Evolutionary conservation across 2,797 vertebrate species (phyloP).

Genomic region (Loris lydekkerianus): DNA sequence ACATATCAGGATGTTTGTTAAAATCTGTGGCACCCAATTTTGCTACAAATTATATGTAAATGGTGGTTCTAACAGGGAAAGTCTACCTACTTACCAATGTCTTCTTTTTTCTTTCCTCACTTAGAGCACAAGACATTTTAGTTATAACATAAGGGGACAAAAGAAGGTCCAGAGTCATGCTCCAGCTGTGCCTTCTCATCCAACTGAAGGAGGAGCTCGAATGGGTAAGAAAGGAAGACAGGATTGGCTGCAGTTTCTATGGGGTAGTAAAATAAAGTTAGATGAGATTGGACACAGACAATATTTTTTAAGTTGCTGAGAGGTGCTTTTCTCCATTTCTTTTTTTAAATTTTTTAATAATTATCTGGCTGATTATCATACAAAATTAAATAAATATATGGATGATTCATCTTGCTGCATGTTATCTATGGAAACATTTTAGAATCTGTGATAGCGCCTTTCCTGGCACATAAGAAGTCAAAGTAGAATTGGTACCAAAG

Average conservation of each 20-base stretch:
- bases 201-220: neutral
- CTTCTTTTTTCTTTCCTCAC: neutral
- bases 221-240: neutral
- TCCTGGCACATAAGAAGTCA: neutral
- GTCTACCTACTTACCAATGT: neutral
- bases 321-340: neutral
- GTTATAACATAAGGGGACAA: neutral
- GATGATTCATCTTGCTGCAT: neutral
- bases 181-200: neutral
- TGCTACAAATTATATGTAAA: neutral
- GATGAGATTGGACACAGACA: neutral
- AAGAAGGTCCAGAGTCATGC: neutral
- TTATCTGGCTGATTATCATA: neutral
- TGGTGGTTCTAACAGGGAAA: neutral
- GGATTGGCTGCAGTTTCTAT: neutral
- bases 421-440: neutral
- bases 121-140: neutral
- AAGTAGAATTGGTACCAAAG: neutral
- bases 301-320: conserved; percentile 1
- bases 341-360: neutral
- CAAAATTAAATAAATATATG: neutral
- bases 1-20: neutral
- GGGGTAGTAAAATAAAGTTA: neutral
- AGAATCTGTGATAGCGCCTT: neutral
- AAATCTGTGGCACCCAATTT: neutral